Evolutionary conservation across 2,113 vertebrate species (phyloP).

Genomic region (Sigmodon hispidus): DNA sequence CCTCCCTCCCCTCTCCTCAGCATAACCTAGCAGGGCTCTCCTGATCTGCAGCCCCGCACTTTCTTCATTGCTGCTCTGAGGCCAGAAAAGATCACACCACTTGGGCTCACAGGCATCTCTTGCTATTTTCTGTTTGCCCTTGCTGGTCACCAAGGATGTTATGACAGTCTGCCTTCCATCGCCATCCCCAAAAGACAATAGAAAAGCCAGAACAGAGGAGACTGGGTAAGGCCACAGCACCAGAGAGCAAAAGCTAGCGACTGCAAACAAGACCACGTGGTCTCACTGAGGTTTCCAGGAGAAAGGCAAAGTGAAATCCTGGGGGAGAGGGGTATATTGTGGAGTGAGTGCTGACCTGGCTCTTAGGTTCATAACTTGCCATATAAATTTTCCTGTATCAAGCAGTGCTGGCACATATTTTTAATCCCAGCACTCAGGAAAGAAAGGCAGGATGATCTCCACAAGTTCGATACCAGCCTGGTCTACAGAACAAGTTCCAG

Average conservation of each 20-base stretch:
- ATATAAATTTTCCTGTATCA: background rate
- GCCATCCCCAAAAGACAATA: background rate
- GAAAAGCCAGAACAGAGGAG: background rate
- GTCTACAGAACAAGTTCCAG: background rate
- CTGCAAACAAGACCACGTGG: background rate
- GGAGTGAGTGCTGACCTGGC: background rate
- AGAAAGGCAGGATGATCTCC: background rate
- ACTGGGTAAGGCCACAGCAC: too few relatives aligned
- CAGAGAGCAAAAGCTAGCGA: too few relatives aligned
- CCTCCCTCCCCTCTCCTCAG: background rate
- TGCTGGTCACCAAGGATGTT: background rate
- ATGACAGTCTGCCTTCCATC: background rate
- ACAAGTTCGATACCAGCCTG: background rate
- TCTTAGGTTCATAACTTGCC: background rate
- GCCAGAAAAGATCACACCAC: background rate
- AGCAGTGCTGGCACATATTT: background rate
- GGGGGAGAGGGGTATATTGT: background rate
- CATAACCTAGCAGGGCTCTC: background rate
- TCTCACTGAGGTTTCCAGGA: background rate
- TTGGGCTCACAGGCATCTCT: background rate
- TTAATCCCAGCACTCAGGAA: background rate
- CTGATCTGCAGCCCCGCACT: background rate
- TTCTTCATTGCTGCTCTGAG: background rate
- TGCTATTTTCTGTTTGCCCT: background rate
- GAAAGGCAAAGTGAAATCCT: background rate